A percentile compares a stretch with the other conserved stretches of the same genome.
Evolutionary conservation across 2,113 vertebrate genomes (phyloP).

Genomic region (Dicaeum eximium): DNA sequence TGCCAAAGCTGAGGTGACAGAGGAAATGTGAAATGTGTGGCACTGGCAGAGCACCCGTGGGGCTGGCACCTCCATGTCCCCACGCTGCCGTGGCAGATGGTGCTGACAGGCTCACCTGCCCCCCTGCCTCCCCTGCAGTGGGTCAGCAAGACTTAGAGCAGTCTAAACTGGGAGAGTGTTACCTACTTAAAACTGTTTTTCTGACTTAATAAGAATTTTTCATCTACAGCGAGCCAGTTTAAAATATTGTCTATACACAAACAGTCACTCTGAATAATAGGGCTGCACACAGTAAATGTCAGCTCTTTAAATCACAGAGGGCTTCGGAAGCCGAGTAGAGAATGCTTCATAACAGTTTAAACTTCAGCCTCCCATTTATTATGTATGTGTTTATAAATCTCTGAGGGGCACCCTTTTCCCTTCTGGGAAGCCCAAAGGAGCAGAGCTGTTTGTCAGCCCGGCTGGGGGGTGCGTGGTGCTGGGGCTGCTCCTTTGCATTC

Average conservation of each 20-base stretch:
- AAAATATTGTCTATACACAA: conserved; percentile 96
- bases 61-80: not conserved
- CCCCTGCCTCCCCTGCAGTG: conserved; percentile 24
- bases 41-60: rapidly evolving
- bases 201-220: conserved; percentile 87
- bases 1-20: not conserved
- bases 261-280: conserved; percentile 99
- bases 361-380: conserved; percentile 91
- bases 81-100: not conserved
- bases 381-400: conserved; percentile 98
- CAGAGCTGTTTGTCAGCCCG: conserved; percentile 68
- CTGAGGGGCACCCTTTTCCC: conserved; percentile 82
- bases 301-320: conserved; percentile 94
- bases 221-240: conserved; percentile 85
- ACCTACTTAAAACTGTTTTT: conserved; percentile 79
- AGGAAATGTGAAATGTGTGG: not conserved
- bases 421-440: conserved; percentile 73
- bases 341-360: conserved; percentile 92
- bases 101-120: not conserved
- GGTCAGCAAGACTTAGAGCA: conserved; percentile 70
- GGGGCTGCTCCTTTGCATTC: conserved; percentile 35
- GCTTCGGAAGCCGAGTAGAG: conserved; percentile 79
- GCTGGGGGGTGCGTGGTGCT: conserved; percentile 30
- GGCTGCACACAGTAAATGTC: conserved; percentile 93
- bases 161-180: conserved; percentile 76